These are phyloP conservation scores for Timandra comae DNA, from an alignment of 2,888 invertebrate genomes.

Conservation along the genomic window DNA sequence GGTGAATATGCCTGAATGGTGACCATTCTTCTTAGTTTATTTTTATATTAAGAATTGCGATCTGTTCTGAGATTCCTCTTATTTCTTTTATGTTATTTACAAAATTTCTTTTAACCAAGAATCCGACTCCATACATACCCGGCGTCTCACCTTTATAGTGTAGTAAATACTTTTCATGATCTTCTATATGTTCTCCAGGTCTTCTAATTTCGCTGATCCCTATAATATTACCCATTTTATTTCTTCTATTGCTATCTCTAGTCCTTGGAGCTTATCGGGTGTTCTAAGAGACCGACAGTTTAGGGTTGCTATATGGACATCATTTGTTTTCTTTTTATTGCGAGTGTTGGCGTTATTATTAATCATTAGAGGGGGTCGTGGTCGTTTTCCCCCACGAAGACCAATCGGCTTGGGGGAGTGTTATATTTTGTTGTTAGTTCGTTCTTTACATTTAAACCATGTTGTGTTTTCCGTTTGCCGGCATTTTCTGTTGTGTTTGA, in stretches of 20 bases:
- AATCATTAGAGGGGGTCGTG: too few relatives aligned
- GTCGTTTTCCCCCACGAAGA: too few relatives aligned
- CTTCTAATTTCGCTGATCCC: conserved; percentile 18
- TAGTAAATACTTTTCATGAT: conserved; percentile 17
- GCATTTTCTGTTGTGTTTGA: too few relatives aligned
- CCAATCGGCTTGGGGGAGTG: too few relatives aligned
- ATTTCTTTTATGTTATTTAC: conserved; percentile 15
- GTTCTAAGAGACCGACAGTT: conserved; percentile 5
- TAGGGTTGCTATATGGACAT: too few relatives aligned
- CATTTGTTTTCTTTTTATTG: too few relatives aligned
- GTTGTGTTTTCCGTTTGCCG: too few relatives aligned
- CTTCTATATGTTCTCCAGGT: conserved; percentile 20
- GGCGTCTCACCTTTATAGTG: conserved; percentile 20
- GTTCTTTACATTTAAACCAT: too few relatives aligned
- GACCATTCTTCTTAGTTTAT: conserved; percentile 13
- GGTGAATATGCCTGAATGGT: conserved; percentile 24
- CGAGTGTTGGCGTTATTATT: too few relatives aligned
- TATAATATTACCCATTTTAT: conserved; percentile 8
- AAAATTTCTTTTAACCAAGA: conserved; percentile 17
- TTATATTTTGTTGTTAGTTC: too few relatives aligned
- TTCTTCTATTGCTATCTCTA: conserved; percentile 4
- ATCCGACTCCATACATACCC: conserved; percentile 21
- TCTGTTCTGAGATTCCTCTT: conserved; percentile 18
- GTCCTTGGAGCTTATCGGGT: not conserved
- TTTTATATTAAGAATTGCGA: conserved; percentile 11